Conservation (phyloP, 2,797 vertebrate species). For the Urophycis tenuis region DNA sequence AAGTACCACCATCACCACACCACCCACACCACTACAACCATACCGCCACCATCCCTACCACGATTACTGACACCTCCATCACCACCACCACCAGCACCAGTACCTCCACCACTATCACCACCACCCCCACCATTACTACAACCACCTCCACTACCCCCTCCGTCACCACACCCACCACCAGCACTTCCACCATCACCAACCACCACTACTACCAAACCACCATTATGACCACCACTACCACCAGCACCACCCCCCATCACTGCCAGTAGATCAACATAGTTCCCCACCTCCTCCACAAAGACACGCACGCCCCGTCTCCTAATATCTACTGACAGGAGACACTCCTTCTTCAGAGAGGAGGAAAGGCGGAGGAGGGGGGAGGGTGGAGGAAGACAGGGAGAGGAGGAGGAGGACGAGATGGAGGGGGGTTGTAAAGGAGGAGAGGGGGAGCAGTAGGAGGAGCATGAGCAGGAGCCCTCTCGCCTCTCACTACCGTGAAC, state of each 20-base stretch:
- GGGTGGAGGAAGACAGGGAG: constrained; percentile 38
- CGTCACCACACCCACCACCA: too few relatives aligned
- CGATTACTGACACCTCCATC: too few relatives aligned
- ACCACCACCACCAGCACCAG: too few relatives aligned
- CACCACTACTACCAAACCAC: not conserved
- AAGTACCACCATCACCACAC: not conserved
- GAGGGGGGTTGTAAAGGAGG: not conserved
- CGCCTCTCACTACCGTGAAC: too few relatives aligned
- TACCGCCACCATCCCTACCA: too few relatives aligned
- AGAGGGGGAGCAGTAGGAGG: not conserved
- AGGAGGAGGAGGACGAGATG: constrained; percentile 30
- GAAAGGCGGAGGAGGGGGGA: constrained; percentile 32
- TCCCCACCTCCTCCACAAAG: constrained; percentile 27
- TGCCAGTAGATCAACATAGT: not conserved
- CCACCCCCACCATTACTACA: not conserved
- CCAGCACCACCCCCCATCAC: not conserved
- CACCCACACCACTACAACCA: too few relatives aligned
- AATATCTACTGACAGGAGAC: constrained; percentile 57
- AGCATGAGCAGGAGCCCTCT: not conserved
- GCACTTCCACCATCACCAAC: not conserved
- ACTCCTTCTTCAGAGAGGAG: constrained; percentile 20
- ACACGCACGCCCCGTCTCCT: constrained; percentile 47
- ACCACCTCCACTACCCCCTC: not conserved
- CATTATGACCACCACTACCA: too few relatives aligned
- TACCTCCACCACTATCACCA: too few relatives aligned